phyloP scores from a whole-genome alignment of 2,888 invertebrate genomes.

The Timema cristinae region DNA sequence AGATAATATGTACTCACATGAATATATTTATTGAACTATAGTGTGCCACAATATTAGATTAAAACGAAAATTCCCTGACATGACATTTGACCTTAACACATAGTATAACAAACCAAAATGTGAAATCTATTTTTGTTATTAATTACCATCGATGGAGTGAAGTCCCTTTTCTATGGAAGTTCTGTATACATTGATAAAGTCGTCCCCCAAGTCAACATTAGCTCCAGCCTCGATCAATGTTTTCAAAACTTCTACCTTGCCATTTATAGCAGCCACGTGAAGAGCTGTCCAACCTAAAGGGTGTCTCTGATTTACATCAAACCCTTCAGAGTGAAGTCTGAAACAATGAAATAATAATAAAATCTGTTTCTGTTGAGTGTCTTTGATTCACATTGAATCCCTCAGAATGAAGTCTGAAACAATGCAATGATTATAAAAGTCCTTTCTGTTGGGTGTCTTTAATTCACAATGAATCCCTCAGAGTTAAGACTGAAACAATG shows the following conservation, averaged over 20 bases:
- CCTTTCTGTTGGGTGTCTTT: constrained; percentile 66
- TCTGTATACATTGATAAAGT: constrained; percentile 65
- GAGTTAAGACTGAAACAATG: constrained; percentile 44
- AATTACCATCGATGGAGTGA: constrained; percentile 67
- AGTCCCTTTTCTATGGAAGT: constrained; percentile 62
- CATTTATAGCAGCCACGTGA: constrained; percentile 79
- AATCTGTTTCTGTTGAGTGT: constrained; percentile 72
- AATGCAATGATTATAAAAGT: too few relatives aligned
- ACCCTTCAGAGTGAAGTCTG: constrained; percentile 47
- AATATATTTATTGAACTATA: not conserved
- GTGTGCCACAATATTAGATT: constrained; percentile 9
- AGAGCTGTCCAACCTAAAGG: constrained; percentile 82
- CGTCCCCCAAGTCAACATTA: constrained; percentile 69
- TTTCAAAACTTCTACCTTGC: constrained; percentile 56
- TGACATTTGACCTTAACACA: constrained; percentile 18
- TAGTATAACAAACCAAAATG: too few relatives aligned
- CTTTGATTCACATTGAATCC: constrained; percentile 61
- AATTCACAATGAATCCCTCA: constrained; percentile 59
- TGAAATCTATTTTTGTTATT: not conserved
- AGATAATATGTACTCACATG: too few relatives aligned
- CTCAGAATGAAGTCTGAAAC: too few relatives aligned
- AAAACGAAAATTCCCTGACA: constrained; percentile 16
- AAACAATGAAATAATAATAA: too few relatives aligned
- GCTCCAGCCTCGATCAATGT: constrained; percentile 70
- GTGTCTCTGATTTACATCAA: constrained; percentile 67